These are phyloP conservation scores for Harpalus rubripes DNA, from an alignment of 2,888 invertebrate genomes.

Conservation along the genomic window DNA sequence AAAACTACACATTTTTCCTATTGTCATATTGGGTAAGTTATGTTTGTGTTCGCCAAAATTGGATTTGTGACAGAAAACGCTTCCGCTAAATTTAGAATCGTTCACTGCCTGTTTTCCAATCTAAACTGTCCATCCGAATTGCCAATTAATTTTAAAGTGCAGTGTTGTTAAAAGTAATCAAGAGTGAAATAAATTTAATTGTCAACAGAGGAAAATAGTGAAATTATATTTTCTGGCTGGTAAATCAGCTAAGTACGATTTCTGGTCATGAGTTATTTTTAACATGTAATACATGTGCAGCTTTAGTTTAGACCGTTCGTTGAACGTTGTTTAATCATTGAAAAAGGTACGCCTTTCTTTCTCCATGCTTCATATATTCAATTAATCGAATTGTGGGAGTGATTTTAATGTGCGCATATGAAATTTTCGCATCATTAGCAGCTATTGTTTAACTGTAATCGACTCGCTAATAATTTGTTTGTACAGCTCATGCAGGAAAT, in stretches of 20 bases:
- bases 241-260: constrained; percentile 34
- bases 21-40: constrained; percentile 50
- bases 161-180: constrained; percentile 26
- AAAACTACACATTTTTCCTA: constrained; percentile 24
- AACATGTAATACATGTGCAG: constrained; percentile 45
- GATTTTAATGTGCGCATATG: constrained; percentile 28
- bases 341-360: constrained; percentile 43
- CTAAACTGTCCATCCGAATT: not conserved
- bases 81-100: constrained; percentile 41
- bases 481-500: constrained; percentile 20
- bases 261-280: constrained; percentile 54
- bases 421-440: constrained; percentile 13
- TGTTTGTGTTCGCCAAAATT: constrained; percentile 47
- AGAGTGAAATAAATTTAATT: constrained; percentile 5
- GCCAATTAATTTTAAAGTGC: constrained; percentile 38
- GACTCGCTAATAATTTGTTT: constrained; percentile 16
- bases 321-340: constrained; percentile 31
- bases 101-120: constrained; percentile 21
- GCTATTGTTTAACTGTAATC: not conserved
- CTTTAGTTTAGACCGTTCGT: constrained; percentile 29
- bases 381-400: constrained; percentile 39
- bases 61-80: constrained; percentile 37
- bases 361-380: constrained; percentile 40
- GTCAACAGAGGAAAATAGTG: constrained; percentile 21
- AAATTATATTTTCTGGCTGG: constrained; percentile 18